Conservation (phyloP, 2,797 vertebrate genomes). For the Phaenicophaeus curvirostris region DNA sequence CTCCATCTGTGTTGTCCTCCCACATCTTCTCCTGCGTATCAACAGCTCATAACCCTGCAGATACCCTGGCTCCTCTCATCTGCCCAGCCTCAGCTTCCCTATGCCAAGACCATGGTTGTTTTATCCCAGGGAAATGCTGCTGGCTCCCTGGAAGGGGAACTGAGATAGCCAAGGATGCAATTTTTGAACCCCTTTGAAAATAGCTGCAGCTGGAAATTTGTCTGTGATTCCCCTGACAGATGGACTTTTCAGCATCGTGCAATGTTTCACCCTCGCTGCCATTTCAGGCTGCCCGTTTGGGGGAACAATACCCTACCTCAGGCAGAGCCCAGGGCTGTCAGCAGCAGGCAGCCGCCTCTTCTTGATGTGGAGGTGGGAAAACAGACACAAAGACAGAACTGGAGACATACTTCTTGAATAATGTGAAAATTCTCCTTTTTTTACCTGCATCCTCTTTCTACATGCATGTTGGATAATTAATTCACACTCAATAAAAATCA, state of each 20-base stretch:
- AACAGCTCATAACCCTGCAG: accelerated
- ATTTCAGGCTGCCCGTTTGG: neutral
- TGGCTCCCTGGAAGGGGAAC: accelerated
- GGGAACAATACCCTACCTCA: neutral
- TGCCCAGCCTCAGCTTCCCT: neutral
- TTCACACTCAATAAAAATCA: slow-evolving; percentile 33
- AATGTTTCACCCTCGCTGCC: neutral
- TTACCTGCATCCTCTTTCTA: neutral
- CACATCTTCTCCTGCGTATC: neutral
- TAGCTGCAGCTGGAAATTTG: neutral
- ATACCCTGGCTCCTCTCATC: accelerated
- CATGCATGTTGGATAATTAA: slow-evolving; percentile 19
- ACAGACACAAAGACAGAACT: neutral
- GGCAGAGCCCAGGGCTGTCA: neutral
- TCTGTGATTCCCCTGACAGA: neutral
- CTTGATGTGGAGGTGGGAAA: neutral
- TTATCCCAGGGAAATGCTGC: neutral
- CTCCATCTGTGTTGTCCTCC: accelerated
- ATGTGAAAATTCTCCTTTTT: neutral
- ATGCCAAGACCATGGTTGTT: accelerated
- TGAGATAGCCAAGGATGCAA: accelerated
- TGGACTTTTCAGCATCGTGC: neutral
- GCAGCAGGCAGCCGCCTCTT: neutral
- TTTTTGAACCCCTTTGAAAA: accelerated
- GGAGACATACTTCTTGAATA: neutral